Percentiles rank a stretch among this genome's conserved stretches.
phyloP scores from a whole-genome alignment of 2,888 invertebrate genomes.

The Emmelina monodactyla region DNA sequence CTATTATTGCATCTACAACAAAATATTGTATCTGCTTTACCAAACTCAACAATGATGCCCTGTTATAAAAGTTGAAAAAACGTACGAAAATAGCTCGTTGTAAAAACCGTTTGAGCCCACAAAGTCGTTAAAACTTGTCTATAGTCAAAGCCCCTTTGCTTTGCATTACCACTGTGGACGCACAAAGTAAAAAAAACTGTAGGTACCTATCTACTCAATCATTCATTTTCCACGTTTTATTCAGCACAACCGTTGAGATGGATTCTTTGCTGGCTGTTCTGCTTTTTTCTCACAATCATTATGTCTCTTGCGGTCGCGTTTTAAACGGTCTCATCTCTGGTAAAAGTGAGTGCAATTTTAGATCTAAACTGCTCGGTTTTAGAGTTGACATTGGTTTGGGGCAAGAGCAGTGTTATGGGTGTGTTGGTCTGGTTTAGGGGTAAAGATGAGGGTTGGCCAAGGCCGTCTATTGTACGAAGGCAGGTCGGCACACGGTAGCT shows the following conservation, averaged over 20 bases:
- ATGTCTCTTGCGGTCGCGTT: background rate
- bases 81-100: background rate
- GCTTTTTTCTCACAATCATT: conserved; percentile 30
- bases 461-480: conserved; percentile 48
- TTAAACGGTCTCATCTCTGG: background rate
- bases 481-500: conserved; percentile 23
- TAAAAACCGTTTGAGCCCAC: background rate
- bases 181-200: background rate
- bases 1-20: too few relatives aligned
- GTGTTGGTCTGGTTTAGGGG: conserved; percentile 19
- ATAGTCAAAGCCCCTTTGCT: background rate
- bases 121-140: background rate
- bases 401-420: conserved; percentile 12
- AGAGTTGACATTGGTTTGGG: conserved; percentile 18
- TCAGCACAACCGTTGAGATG: background rate
- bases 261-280: conserved; percentile 5
- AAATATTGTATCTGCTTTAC: too few relatives aligned
- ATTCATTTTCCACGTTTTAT: background rate
- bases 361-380: conserved; percentile 7
- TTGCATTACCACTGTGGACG: background rate
- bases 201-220: background rate
- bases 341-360: conserved; percentile 1
- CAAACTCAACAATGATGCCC: too few relatives aligned
- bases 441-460: conserved; percentile 46
- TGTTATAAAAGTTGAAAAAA: too few relatives aligned